phyloP scores from a whole-genome alignment of 1,140 invertebrate genomes.

The Phortica variegata region DNA sequence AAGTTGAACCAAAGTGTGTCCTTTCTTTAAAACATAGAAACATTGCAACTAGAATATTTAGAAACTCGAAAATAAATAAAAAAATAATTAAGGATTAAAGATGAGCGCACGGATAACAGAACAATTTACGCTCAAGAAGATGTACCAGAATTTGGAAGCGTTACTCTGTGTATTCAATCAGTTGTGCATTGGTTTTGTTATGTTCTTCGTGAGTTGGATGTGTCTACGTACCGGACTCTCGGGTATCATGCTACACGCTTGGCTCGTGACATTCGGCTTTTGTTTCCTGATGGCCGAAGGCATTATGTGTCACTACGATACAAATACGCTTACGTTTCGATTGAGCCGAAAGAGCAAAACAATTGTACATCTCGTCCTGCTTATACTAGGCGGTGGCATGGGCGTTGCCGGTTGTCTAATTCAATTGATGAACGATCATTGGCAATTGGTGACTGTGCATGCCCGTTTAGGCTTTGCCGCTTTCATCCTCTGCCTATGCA shows the following conservation, averaged over 20 bases:
- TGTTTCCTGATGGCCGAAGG: slow-evolving; percentile 43
- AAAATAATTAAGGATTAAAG: neutral
- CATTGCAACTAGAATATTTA: too few relatives aligned
- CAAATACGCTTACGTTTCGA: slow-evolving; percentile 31
- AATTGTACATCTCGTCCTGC: slow-evolving; percentile 32
- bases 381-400: slow-evolving; percentile 38
- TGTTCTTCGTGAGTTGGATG: slow-evolving; percentile 49
- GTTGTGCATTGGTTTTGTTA: slow-evolving; percentile 46
- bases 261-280: slow-evolving; percentile 44
- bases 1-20: too few relatives aligned
- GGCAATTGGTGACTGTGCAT: slow-evolving; percentile 29
- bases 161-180: slow-evolving; percentile 40
- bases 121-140: slow-evolving; percentile 12
- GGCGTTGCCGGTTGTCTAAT: slow-evolving; percentile 39
- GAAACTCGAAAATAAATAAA: neutral
- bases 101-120: slow-evolving; percentile 7
- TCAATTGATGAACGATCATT: slow-evolving; percentile 34
- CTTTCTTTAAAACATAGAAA: too few relatives aligned
- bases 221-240: slow-evolving; percentile 29
- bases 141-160: slow-evolving; percentile 31
- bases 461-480: slow-evolving; percentile 37
- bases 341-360: slow-evolving; percentile 35
- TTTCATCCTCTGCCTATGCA: slow-evolving; percentile 34
- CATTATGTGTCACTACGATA: slow-evolving; percentile 45
- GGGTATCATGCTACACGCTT: slow-evolving; percentile 39